phyloP scores from a whole-genome alignment of 2,113 vertebrate genomes.

The Garra rufa region DNA sequence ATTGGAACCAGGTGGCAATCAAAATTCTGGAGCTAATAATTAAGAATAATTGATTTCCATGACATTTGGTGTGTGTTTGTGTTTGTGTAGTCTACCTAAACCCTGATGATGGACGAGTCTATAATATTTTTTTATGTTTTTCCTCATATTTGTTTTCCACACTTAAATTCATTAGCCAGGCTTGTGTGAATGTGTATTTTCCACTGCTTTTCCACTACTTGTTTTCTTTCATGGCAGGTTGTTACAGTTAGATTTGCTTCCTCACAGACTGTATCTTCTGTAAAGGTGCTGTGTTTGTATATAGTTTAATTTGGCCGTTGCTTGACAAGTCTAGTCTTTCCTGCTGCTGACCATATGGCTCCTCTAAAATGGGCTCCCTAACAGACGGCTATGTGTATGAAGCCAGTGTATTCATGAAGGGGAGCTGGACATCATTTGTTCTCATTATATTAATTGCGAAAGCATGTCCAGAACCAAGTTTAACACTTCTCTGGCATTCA shows the following conservation, averaged over 20 bases:
- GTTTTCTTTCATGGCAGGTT: not conserved
- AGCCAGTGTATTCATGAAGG: slow-evolving; percentile 23
- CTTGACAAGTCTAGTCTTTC: slow-evolving; percentile 7
- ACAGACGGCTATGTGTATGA: slow-evolving; percentile 33
- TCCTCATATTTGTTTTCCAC: not conserved
- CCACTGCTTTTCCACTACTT: not conserved
- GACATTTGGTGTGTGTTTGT: too few relatives aligned
- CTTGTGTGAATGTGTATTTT: not conserved
- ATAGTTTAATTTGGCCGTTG: not conserved
- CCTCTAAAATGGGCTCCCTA: not conserved
- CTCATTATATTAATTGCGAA: not conserved
- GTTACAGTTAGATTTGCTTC: slow-evolving; percentile 15
- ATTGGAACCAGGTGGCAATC: too few relatives aligned
- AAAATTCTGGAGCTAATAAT: too few relatives aligned
- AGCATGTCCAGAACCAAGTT: slow-evolving; percentile 8
- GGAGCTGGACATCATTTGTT: not conserved
- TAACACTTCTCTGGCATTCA: slow-evolving; percentile 12
- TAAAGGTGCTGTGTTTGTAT: not conserved
- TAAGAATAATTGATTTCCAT: too few relatives aligned
- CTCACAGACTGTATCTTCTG: not conserved
- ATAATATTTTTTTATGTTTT: not conserved
- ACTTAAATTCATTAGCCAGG: not conserved
- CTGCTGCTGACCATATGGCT: slow-evolving; percentile 40
- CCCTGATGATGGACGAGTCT: not conserved
- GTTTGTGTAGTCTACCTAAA: not conserved